A percentile compares a stretch with the other conserved stretches of the same genome.
Conservation (phyloP, 2,113 vertebrate species). For the Silurus glanis region DNA sequence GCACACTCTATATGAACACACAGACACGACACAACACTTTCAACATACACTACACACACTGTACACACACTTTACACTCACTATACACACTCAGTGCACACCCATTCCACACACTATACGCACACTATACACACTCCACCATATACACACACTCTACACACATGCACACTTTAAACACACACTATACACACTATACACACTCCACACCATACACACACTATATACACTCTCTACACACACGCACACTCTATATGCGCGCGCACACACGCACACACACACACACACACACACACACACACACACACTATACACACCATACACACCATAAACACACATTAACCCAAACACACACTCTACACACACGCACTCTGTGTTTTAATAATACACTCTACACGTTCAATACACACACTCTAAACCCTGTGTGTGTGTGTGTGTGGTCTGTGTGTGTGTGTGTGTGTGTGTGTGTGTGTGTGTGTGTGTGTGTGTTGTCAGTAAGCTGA, state of each 20-base stretch:
- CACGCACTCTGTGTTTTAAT: neutral
- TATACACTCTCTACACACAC: too few species aligned
- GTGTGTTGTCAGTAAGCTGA: slow-evolving; percentile 78
- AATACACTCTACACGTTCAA: too few species aligned
- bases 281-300: too few species aligned
- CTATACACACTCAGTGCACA: too few species aligned
- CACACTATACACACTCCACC: neutral
- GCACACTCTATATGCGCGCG: too few species aligned
- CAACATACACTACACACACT: neutral
- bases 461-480: neutral
- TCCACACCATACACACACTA: neutral
- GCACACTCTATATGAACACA: too few species aligned
- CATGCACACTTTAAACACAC: neutral
- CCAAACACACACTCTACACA: too few species aligned
- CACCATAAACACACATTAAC: too few species aligned
- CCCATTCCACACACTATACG: slow-evolving; percentile 46
- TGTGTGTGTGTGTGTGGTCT: neutral
- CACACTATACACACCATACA: too few species aligned
- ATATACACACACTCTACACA: neutral
- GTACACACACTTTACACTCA: slow-evolving; percentile 3
- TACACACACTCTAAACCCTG: neutral
- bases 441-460: neutral
- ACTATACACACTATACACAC: too few species aligned
- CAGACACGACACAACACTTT: too few species aligned
- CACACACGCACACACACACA: too few species aligned